phyloP scores from a whole-genome alignment of 35 echinoderm and acorn worm genomes.

The Apostichopus japonicus region DNA sequence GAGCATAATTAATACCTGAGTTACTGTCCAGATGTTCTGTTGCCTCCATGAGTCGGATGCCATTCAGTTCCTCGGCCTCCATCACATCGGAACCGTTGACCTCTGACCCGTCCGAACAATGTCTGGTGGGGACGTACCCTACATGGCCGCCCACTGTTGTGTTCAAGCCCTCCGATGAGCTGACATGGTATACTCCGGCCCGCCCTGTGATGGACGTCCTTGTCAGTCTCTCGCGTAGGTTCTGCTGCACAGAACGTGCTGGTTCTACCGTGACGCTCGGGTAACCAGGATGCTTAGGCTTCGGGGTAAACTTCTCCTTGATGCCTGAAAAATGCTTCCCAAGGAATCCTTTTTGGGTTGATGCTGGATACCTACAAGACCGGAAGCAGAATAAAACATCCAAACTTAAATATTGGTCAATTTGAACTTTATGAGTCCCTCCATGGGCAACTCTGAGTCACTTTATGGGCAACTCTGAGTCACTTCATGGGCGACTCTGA shows the following conservation, averaged over 20 bases:
- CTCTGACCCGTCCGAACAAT: constrained; percentile 15
- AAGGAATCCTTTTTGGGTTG: constrained; percentile 15
- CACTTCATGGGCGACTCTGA: no score
- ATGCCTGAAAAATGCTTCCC: constrained; percentile 20
- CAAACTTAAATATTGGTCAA: no score
- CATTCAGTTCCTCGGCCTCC: constrained; percentile 49
- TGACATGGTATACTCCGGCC: constrained; percentile 52
- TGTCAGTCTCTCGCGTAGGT: constrained; percentile 18
- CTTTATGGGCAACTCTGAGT: no score
- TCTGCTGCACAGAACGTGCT: not conserved
- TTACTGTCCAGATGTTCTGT: constrained; percentile 14
- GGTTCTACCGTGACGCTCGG: constrained; percentile 27
- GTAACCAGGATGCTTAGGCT: constrained; percentile 4
- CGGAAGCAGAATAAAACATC: not conserved
- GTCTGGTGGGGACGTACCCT: not conserved
- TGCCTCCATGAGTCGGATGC: constrained; percentile 52
- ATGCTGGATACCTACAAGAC: not conserved
- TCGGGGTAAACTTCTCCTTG: not conserved
- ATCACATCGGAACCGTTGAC: constrained; percentile 27
- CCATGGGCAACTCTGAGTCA: no score
- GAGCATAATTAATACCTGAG: not conserved
- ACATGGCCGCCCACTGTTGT: constrained; percentile 26
- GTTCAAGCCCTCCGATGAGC: constrained; percentile 43
- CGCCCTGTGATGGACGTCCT: constrained; percentile 34
- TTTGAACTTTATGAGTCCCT: no score